Evolutionary conservation across 2,888 invertebrate genomes (phyloP), one percentile per base, ranked within the genome.

Genomic region (Trachelus troglodyta): DNA sequence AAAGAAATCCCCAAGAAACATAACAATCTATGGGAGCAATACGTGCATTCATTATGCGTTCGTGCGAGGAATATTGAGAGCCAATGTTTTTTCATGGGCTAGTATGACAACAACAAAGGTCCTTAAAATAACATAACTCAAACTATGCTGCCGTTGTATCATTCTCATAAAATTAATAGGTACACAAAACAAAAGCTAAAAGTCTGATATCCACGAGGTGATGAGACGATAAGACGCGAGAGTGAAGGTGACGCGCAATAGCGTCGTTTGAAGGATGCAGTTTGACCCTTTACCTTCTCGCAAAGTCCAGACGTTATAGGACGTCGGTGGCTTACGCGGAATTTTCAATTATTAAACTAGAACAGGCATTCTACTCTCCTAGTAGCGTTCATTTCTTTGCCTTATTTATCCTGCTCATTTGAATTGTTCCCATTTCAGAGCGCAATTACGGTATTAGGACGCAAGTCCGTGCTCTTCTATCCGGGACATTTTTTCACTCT

Each of bases 321-420:
- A 23, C 2, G 56, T 56, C 56, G 56, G 56, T 23, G 40, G 40
- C 56, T 56, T 23, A 56, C 56, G 79, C 79, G 80, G 77, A 81
- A 85, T 82, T 84, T 82, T 79, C 80, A 82, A 81, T 85, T 83
- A 81, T 81, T 81, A 83, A 84, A 83, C 73, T 31, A 56, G 56
- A 73, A 34, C 74, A 9, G 74, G 40, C 78, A 79, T 78, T 78
- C 74, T 74, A n/a, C 30, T 12, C 71, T 31, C 71, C 31, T 30
- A 12, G 71, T 15, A 31, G 23, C 71, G 12, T 33, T 71, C 71
- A 15, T 71, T 71, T 31, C 23, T 71, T 71, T 71, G 6, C 6
- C 71, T 31, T 71, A 71, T 31, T 9, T 71, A 33, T 31, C 31
- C 31, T 33, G 71, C 71, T 71, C 71, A 33, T 33, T 71, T 33